Evolutionary conservation across 2,113 vertebrate species (phyloP), one percentile per base, ranked within the genome.

Genomic region (Mesembrinibis cayennensis): DNA sequence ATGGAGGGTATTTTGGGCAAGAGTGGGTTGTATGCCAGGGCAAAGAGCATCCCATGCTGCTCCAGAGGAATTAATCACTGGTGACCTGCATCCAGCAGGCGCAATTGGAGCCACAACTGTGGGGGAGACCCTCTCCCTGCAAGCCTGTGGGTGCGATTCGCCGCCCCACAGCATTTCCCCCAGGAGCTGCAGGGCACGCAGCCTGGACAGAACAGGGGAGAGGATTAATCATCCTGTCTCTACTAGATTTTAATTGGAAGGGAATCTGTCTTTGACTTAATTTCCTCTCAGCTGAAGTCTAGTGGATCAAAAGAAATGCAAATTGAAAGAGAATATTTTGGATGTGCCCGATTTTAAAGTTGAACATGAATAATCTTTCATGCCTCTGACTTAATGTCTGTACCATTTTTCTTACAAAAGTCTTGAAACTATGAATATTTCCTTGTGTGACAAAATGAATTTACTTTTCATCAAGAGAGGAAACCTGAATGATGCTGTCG

Each of bases 281-380:
- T 97, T 94, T 92, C 58, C 61, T 91, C 72, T 94, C 72, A 67
- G 22, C 36, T 65, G 65, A 88, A 95, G 79, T 50, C 84, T 94
- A 83, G 53, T 71, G 78, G 87, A 96, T 96, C 80, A 95, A 97
- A 94, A 93, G 76, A 78, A 94, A 94, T 92, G 52, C 72, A 92
- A 79, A 93, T 72, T 72, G 45, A 90, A 95, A 93, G 69, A 82
- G 81, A 95, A 71, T 90, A 92, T 81, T 97, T 89, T 90, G 66
- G 53, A 90, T 66, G 44, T 69, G 72, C 56, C 79, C 52, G 22
- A 87, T 94, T 74, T 91, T 69, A 66, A 93, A 92, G 72, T 79
- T 73, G 93, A 94, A 91, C n/a, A 62, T 27, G 44, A 69, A 53
- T 81, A 59, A 92, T 78, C 59, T 74, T 89, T 93, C 44, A 38